These are phyloP conservation scores for Tenthredo distinguenda DNA, from an alignment of 2,888 invertebrate genomes.

Conservation along the genomic window DNA sequence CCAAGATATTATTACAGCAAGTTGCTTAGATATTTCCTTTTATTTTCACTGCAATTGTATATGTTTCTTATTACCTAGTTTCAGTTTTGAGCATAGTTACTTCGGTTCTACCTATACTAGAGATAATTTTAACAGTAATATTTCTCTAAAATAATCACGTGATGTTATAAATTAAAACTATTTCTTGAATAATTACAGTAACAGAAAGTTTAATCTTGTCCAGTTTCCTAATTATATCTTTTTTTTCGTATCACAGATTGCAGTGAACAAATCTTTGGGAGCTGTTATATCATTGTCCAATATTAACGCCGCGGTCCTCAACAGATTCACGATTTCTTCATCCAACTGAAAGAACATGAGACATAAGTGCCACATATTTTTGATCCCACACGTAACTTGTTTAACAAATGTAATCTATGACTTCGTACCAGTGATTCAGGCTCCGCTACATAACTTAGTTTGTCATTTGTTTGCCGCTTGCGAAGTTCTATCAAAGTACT, in stretches of 20 bases:
- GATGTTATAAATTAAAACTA: neutral
- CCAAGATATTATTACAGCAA: conserved; percentile 80
- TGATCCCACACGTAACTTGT: conserved; percentile 10
- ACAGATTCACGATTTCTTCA: conserved; percentile 79
- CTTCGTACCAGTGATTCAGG: conserved; percentile 57
- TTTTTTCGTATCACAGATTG: conserved; percentile 21
- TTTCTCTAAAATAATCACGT: conserved; percentile 22
- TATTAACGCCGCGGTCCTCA: conserved; percentile 80
- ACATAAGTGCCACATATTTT: neutral
- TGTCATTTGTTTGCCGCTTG: conserved; percentile 57
- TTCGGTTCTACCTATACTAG: neutral
- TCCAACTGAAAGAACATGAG: conserved; percentile 74
- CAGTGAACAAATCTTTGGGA: conserved; percentile 75
- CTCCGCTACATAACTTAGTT: conserved; percentile 52
- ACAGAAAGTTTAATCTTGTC: neutral
- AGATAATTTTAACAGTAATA: conserved; percentile 12
- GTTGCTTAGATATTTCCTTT: conserved; percentile 72
- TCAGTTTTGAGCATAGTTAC: neutral
- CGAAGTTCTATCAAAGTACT: conserved; percentile 68
- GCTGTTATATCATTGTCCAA: conserved; percentile 81
- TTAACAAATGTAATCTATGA: neutral
- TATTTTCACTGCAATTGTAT: conserved; percentile 74
- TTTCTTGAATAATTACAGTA: conserved; percentile 6
- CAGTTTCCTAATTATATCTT: neutral
- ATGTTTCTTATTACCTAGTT: conserved; percentile 68